Evolutionary conservation across 2,113 vertebrate genomes (phyloP).

Genomic region (Tiliqua scincoides): DNA sequence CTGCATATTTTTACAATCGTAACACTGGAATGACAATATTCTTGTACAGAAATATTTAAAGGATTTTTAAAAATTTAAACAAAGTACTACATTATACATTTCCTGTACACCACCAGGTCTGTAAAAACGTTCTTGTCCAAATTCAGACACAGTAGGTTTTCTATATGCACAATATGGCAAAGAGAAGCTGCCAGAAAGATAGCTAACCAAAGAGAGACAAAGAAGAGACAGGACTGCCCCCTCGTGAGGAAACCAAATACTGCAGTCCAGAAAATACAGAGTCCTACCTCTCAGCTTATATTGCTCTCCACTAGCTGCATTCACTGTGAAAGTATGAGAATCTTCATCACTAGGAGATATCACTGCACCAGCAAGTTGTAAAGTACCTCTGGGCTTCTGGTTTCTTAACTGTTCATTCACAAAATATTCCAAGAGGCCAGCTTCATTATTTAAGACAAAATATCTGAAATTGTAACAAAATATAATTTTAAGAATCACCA

Average conservation of each 20-base stretch:
- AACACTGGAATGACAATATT: neutral
- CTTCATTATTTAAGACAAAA: slow-evolving; percentile 96
- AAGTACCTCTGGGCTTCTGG: slow-evolving; percentile 93
- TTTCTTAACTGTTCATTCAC: slow-evolving; percentile 93
- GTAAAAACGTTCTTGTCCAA: neutral
- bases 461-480: slow-evolving; percentile 78
- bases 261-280: neutral
- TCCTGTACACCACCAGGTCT: accelerated
- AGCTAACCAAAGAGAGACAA: slow-evolving; percentile 10
- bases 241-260: slow-evolving; percentile 41
- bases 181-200: slow-evolving; percentile 1
- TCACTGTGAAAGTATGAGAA: slow-evolving; percentile 97
- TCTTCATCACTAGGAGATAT: slow-evolving; percentile 99
- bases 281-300: slow-evolving; percentile 94
- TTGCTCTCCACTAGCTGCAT: slow-evolving; percentile 96
- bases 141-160: neutral
- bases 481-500: neutral
- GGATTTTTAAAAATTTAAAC: neutral
- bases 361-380: slow-evolving; percentile 94
- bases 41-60: neutral
- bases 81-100: neutral
- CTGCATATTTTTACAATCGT: neutral
- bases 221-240: slow-evolving; percentile 49
- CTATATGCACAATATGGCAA: neutral
- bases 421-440: slow-evolving; percentile 96